Base-by-base conservation (phyloP, 2,888 invertebrate species). In the Orthosia gothica region DNA sequence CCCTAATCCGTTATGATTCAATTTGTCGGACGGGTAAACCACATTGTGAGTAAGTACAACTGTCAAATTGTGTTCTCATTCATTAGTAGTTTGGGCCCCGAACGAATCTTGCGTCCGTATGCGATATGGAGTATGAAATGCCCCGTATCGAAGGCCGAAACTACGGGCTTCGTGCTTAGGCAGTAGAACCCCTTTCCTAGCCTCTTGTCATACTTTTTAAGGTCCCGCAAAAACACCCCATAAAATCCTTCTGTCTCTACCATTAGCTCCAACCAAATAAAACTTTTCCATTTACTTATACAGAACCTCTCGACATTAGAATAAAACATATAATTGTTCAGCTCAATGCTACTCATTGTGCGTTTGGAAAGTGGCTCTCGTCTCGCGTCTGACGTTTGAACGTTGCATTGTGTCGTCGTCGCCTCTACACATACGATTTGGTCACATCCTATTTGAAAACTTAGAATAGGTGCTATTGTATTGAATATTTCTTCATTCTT, bases 351-450 rank as follows among this genome's bases (percentile, higher is more conserved):
- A 65, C 32, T 67, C 75, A 79, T 79, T 85, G 83, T 85, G 66
- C 49, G 55, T 73, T 78, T 79, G 79, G 87, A 86, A 87, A 87
- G 87, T 73, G 74, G 11, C 58, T 70, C 74, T 62, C 69, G 74
- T n/a, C 61, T 61, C 20, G 40, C 20, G 75, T 79, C 61, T 70
- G 69, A 57, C 26, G 75, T 79, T 58, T 70, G 69, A 57, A 59
- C 49, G 74, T 61, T 69, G 49, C 76, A 82, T 84, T 81, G 84
- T 82, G 61, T 74, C 62, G 54, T 20, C 40, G 61, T 74, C 62
- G 54, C 23, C 40, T 62, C 15, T 26, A 16, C 79, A 58, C 32
- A 47, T 47, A 58, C 52, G 40, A 62, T 64, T 70, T 72, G 70
- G 23, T 78, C 32, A 54, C 52, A 65, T 74, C 63, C 79, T n/a